Evolutionary conservation across 1,140 invertebrate genomes (phyloP).

Genomic region (Anoplophora glabripennis): DNA sequence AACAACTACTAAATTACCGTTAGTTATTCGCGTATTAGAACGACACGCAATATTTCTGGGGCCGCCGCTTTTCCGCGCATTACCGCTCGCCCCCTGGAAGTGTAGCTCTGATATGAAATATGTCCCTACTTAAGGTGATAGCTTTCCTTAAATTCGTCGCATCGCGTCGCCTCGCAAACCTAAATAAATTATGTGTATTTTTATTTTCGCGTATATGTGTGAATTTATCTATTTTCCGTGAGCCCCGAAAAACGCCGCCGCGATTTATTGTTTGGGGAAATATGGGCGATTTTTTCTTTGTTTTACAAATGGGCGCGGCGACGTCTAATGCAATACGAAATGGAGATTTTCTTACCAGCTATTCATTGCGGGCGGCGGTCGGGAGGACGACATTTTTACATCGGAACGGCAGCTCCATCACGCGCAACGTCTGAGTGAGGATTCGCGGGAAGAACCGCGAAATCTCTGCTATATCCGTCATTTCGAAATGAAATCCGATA

Average conservation of each 20-base stretch:
- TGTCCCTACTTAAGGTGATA: conserved; percentile 35
- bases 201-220: conserved; percentile 23
- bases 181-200: conserved; percentile 25
- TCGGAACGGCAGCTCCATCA: no score
- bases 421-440: no score
- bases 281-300: conserved; percentile 7
- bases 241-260: conserved; percentile 7
- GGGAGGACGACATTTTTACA: no score
- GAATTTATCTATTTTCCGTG: conserved; percentile 17
- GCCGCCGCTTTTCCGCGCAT: conserved; percentile 5
- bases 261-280: conserved; percentile 18
- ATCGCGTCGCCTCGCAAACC: conserved; percentile 16
- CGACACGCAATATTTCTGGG: conserved; percentile 30
- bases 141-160: conserved; percentile 37
- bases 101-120: conserved; percentile 30
- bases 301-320: conserved; percentile 7
- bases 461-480: no score
- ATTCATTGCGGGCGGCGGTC: no score
- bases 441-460: no score
- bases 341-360: background rate
- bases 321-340: conserved; percentile 6
- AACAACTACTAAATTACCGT: conserved; percentile 30
- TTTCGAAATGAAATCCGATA: no score
- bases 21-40: conserved; percentile 31
- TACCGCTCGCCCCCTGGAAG: conserved; percentile 9